These are phyloP conservation scores for Stratiolaelaps scimitus DNA, from an alignment of 1,140 invertebrate genomes.

Conservation along the genomic window DNA sequence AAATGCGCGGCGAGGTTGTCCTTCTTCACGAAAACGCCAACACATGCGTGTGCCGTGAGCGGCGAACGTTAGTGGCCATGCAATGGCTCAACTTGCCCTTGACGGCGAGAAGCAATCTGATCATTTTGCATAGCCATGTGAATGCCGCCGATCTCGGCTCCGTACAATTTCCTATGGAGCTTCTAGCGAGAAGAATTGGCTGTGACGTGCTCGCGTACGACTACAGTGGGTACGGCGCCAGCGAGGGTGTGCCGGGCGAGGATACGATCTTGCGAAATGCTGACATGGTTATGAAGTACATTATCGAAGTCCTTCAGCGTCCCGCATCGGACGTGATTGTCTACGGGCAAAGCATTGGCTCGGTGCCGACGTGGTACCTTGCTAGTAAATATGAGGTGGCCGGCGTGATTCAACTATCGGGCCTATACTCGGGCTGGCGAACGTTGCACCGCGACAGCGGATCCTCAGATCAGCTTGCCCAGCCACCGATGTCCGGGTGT, in stretches of 20 bases:
- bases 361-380: conserved; percentile 48
- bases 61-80: no score
- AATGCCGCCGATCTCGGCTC: conserved; percentile 7
- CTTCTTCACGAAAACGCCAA: no score
- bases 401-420: neutral
- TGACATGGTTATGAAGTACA: conserved; percentile 44
- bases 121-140: conserved; percentile 19
- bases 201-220: conserved; percentile 48
- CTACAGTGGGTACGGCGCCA: conserved; percentile 43
- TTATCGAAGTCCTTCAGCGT: conserved; percentile 43
- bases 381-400: conserved; percentile 41
- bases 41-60: no score
- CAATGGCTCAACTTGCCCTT: no score
- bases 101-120: neutral
- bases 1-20: no score
- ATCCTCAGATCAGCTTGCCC: neutral
- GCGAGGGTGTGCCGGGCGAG: conserved; percentile 44
- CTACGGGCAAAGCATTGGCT: conserved; percentile 45
- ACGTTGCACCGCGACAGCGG: no score
- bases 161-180: neutral
- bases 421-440: neutral
- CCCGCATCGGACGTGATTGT: conserved; percentile 45
- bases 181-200: conserved; percentile 35
- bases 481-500: neutral
- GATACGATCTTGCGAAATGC: conserved; percentile 49